Evolutionary conservation across 2,797 vertebrate species (phyloP), one percentile per base, ranked within the genome.

Genomic region (Melopsittacus undulatus): DNA sequence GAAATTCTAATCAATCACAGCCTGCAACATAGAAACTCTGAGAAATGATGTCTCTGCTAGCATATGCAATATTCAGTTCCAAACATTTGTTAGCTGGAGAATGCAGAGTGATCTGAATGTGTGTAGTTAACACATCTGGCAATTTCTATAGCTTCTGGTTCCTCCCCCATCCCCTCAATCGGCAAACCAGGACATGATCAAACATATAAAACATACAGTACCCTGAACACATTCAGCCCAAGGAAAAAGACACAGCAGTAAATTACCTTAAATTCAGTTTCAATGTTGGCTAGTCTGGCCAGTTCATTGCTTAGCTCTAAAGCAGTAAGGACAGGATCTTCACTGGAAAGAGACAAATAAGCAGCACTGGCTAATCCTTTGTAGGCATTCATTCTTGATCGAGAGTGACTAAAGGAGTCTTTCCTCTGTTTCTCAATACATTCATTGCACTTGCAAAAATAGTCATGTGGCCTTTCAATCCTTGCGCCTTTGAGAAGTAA

Each of bases 221-320:
- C 29, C 23, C 63, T 64, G 56, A 93, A 77, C 29, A 32, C 9
- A 38, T 52, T 61, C 61, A 91, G 52, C 75, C 26, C 78, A 29
- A 90, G 48, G 34, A n/a, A 79, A 86, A 91, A 87, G 57, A 56
- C 77, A 69, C 34, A 5, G 77, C 8, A 62, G 40, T 57, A 54
- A 72, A 92, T 98, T 98, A 99, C 99, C 99, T 99, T 99, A 97
- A 99, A 99, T 97, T 99, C 99, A 32, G 99, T 99, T 97, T 99
- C 99, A 62, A 99, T 99, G 98, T 99, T 99, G 96, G 99, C 99
- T 82, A 99, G 98, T 66, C 99, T 98, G 92, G 99, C 99, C 81
- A 99, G 96, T 96, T 99, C 99, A 29, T 99, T 99, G 98, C 99
- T 99, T 95, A 99, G 98, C 92, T 99, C 99, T 70, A 99, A 97